Conservation (phyloP, 23 tunicate genomes). For the Halocynthia roretzi region DNA sequence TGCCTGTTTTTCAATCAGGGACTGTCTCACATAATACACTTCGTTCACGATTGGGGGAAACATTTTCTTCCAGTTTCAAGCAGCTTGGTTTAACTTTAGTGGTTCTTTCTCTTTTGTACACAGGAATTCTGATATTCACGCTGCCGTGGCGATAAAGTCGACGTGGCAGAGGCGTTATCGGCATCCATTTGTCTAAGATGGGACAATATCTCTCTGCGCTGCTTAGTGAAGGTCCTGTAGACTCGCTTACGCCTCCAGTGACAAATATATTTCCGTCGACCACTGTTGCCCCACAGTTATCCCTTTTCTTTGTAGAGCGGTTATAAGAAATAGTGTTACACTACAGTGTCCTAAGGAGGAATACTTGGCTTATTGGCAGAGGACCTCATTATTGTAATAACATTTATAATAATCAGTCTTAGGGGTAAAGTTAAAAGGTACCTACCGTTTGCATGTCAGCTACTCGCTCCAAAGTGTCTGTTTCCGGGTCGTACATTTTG, state of each 20-base stretch:
- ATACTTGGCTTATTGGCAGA: too few relatives aligned
- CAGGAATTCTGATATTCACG: constrained; percentile 52
- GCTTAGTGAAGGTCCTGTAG: constrained; percentile 53
- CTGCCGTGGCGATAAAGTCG: constrained; percentile 53
- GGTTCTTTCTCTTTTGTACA: constrained; percentile 18
- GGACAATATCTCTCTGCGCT: constrained; percentile 74
- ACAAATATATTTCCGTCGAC: constrained; percentile 57
- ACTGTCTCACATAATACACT: too few relatives aligned
- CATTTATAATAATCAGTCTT: too few relatives aligned
- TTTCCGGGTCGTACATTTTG: constrained; percentile 61
- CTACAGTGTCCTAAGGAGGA: too few relatives aligned
- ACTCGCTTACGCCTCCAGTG: constrained; percentile 79
- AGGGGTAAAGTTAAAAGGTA: too few relatives aligned
- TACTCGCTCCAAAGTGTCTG: constrained; percentile 24
- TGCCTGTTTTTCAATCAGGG: too few relatives aligned
- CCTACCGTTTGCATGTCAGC: constrained; percentile 53
- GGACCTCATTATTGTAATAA: too few relatives aligned
- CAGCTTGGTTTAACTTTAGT: neutral
- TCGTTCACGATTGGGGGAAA: too few relatives aligned
- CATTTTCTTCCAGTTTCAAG: too few relatives aligned
- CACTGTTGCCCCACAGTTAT: constrained; percentile 68
- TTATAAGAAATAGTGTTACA: too few relatives aligned
- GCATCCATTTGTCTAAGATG: constrained; percentile 43
- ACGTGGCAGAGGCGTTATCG: constrained; percentile 23
- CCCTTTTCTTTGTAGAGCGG: constrained; percentile 42